Evolutionary conservation across 1,140 invertebrate genomes (phyloP), one percentile per base, ranked within the genome.

Genomic region (Megathymus violae): DNA sequence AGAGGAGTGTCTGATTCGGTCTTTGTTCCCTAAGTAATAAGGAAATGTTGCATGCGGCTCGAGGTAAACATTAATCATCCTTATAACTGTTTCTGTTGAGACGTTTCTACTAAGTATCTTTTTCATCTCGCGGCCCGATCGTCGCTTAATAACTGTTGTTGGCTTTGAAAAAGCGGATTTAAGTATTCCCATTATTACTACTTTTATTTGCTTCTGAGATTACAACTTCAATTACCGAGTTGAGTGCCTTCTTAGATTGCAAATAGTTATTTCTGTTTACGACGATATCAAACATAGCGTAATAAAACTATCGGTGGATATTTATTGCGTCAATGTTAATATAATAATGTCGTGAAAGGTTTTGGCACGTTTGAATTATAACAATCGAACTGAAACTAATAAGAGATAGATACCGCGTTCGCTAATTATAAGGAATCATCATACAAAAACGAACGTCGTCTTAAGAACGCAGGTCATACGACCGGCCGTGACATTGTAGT

Each of bases 81-180:
- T 68, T 40, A 61, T 74, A 75, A 75, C 73, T 65, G 73, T 75
- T 65, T 14, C 46, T 48, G 34, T 51, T 38, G 67, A 64, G 62
- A 66, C 64, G 63, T 61, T 60, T 65, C 59, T 60, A 70, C 69
- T 75, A 75, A 75, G 69, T 72, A 69, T 75, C 69, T 75, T 75
- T 75, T 75, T 75, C 72, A 72, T 66, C 58, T 67, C 34, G 62
- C 40, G 36, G 34, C 52, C 41, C 46, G 52, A 63, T 69, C 62
- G 52, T 71, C 64, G 60, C 60, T 50, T 75, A 58, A 58, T 58
- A 72, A 69, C 64, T 67, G 72, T 74, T 62, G 63, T 58, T 65
- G 38, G 63, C 41, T 61, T 65, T 64, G 54, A 62, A 67, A 69
- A 69, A 68, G 66, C 41, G 31, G 41, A 36, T 58, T 46, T 58